phyloP scores from a whole-genome alignment of 2,113 vertebrate genomes.

The Plestiodon gilberti region DNA sequence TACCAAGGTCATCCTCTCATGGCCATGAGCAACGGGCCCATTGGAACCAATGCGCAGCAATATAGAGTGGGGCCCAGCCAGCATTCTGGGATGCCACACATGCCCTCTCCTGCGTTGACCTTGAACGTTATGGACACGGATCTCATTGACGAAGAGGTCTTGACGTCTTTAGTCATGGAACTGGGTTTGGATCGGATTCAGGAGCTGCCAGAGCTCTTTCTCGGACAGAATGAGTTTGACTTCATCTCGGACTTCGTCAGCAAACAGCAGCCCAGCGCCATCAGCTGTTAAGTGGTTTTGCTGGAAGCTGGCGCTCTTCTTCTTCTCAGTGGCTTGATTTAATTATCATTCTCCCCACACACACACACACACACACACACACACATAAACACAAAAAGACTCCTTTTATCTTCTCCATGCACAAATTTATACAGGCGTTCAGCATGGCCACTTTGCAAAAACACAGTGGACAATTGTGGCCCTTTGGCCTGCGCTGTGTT shows the following conservation, averaged over 20 bases:
- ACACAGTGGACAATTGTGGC: constrained; percentile 57
- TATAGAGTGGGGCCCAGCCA: constrained; percentile 83
- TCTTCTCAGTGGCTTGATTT: constrained; percentile 47
- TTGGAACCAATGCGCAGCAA: constrained; percentile 75
- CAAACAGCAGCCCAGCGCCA: constrained; percentile 94
- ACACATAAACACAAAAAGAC: too few species aligned
- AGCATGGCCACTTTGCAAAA: constrained; percentile 9
- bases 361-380: too few species aligned
- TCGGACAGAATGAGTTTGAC: constrained; percentile 98
- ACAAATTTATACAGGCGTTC: background rate
- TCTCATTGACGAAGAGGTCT: constrained; percentile 95
- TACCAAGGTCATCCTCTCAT: constrained; percentile 88
- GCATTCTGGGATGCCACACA: constrained; percentile 82
- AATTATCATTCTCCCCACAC: constrained; percentile 33
- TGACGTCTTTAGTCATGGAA: constrained; percentile 94
- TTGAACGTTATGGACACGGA: constrained; percentile 92
- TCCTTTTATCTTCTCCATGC: background rate
- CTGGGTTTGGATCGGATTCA: constrained; percentile 94
- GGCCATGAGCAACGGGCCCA: constrained; percentile 79
- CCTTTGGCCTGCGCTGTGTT: constrained; percentile 52
- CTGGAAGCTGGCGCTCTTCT: constrained; percentile 37
- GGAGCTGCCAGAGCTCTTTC: constrained; percentile 95
- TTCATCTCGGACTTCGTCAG: constrained; percentile 96
- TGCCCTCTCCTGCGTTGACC: constrained; percentile 81
- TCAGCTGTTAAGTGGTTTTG: constrained; percentile 87